Evolutionary conservation across 1,140 invertebrate species (phyloP), one percentile per base, ranked within the genome.

Genomic region (Prorops nasuta): DNA sequence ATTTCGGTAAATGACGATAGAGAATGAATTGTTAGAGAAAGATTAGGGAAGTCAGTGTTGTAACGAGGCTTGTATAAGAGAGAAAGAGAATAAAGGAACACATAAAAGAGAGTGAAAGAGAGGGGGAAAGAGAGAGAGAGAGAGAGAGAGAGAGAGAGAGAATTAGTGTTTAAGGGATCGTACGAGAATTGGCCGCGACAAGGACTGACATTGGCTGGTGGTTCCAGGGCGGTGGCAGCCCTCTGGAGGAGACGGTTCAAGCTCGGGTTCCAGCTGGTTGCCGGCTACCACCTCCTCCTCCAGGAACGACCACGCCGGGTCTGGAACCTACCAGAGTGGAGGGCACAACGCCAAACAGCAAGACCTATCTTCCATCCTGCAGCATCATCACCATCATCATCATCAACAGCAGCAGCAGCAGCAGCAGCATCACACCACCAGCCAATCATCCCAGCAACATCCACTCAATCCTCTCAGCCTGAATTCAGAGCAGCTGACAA

Each of bases 211-310:
- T 77, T 77, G 76, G 74, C 75, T 77, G 76, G 72, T 76, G 76
- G 76, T 78, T 78, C 76, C 76, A 77, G 74, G 74, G 74, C 74
- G 74, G 64, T 77, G 74, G 76, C 76, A 78, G 76, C 74, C 76
- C 76, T 76, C 74, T 58, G 74, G 66, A 61, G 76, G 73, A 64
- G 72, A 76, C 48, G 72, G 71, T 66, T 73, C 72, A 63, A 70
- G 71, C 60, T 69, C 48, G 34, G 44, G 65, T 67, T 74, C 71
- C 60, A 71, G 65, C 56, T 76, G 75, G 74, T 62, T 66, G 48
- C 68, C 63, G 49, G 64, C 66, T 22, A 53, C 62, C n/a, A n/a
- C n/a, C 44, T 65, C 69, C 42, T 68, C 71, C 54, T 42, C 64
- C 56, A 66, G 58, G 58, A 71, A 63, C 62, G 70, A 74, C 28